Evolutionary conservation across 53 echinoderm and acorn worm species (phyloP), one percentile per base, ranked within the genome.

Genomic region (Pentamera pediparva): DNA sequence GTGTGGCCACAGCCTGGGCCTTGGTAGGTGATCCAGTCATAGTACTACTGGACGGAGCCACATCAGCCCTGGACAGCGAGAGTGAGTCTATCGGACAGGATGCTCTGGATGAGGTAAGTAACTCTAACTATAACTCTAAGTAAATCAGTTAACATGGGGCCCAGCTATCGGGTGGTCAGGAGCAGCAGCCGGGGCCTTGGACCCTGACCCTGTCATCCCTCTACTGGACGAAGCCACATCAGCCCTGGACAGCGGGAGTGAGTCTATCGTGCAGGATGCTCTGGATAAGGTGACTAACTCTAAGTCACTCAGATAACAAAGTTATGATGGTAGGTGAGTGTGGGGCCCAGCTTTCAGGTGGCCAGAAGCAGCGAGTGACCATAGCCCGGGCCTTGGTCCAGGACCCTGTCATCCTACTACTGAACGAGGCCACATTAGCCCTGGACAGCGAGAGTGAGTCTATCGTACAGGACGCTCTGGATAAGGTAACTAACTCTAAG

Each of bases 301-400:
- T 27, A 40, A 12, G n/a, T n/a, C n/a, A n/a, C n/a, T n/a, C n/a
- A n/a, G n/a, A n/a, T n/a, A n/a, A n/a, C n/a, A n/a, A n/a, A n/a
- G n/a, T n/a, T n/a, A n/a, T n/a, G n/a, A n/a, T 89, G 54, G 98
- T 89, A 8, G 98, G 98, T 51, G 98, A 98, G 40, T 85, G 98
- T 7, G 98, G 98, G 6, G 91, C 98, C 29, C 98, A 98, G 76
- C 70, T 98, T 21, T 98, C 98, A 17, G 98, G 98, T 11, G 98
- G 98, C 53, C 98, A 98, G 85, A 98, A 98, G 70, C 98, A 98
- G 74, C 73, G 98, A 56, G 89, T 98, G 4, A 91, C 98, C 74
- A 98, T 98, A 5, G 98, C 98, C 18, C 91, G 98, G 76, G 98
- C 98, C 31, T 73, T 98, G 78, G 85, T 98, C 61, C 83, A 91